These are phyloP conservation scores for Tarsius wallacei DNA, from an alignment of 2,797 vertebrate genomes.

Conservation along the genomic window DNA sequence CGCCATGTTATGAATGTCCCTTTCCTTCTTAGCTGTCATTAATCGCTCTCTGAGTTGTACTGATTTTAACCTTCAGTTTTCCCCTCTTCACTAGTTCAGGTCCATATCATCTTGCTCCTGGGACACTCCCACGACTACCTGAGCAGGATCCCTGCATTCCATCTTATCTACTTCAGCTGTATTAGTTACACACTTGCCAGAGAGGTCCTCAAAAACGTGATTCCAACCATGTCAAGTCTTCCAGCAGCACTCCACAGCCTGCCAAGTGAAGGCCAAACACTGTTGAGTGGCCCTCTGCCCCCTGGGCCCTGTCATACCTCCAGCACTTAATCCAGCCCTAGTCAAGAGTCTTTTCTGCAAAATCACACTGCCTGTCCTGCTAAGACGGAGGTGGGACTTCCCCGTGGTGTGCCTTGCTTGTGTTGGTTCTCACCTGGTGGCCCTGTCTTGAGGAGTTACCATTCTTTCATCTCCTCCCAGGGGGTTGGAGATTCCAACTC, in stretches of 20 bases:
- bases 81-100: not conserved
- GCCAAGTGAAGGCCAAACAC: not conserved
- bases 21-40: not conserved
- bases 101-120: not conserved
- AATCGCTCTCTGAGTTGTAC: not conserved
- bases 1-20: not conserved
- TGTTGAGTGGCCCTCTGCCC: not conserved
- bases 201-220: conserved; percentile 6
- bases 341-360: not conserved
- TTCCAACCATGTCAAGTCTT: not conserved
- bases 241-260: not conserved
- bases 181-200: conserved; percentile 24
- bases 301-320: not conserved
- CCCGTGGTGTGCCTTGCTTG: not conserved
- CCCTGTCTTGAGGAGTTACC: not conserved
- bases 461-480: not conserved
- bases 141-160: not conserved
- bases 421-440: not conserved
- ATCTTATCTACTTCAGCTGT: not conserved
- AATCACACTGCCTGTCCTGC: not conserved
- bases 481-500: not conserved
- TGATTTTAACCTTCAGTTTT: not conserved
- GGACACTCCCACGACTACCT: not conserved
- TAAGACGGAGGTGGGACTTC: not conserved
- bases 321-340: not conserved